Conservation (phyloP, 53 echinoderm and acorn worm genomes). For the Temnopleurus reevesii region DNA sequence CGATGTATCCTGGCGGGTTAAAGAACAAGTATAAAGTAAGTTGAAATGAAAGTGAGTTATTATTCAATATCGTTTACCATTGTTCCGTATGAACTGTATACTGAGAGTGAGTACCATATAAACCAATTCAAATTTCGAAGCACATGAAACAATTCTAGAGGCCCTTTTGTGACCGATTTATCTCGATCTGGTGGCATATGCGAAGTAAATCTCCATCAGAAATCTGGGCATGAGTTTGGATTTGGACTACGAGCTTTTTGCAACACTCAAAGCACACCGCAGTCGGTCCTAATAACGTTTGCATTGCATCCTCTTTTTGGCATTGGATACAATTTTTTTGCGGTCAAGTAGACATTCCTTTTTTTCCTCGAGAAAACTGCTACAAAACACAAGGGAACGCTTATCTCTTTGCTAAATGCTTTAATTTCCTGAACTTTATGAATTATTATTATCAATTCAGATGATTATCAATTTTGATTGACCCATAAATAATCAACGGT, state of each 20-base stretch:
- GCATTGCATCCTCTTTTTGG: neutral
- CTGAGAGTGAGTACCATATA: too few species aligned
- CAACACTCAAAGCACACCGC: conserved; percentile 27
- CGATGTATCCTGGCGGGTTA: too few species aligned
- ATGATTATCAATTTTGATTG: neutral
- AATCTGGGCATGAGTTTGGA: conserved; percentile 14
- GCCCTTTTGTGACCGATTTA: neutral
- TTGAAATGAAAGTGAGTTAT: too few species aligned
- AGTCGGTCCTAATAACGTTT: neutral
- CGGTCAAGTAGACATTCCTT: neutral
- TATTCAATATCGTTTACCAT: too few species aligned
- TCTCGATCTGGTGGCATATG: neutral
- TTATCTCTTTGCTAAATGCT: neutral
- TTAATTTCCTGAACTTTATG: neutral
- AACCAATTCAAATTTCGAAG: too few species aligned
- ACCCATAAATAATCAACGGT: neutral
- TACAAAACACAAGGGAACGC: neutral
- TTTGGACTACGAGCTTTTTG: neutral
- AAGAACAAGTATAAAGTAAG: too few species aligned
- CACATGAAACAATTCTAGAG: too few species aligned
- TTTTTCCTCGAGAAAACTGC: too few species aligned
- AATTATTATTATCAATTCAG: neutral
- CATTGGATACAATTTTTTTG: neutral
- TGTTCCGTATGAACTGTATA: too few species aligned
- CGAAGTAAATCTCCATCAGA: neutral